Evolutionary conservation across 1,140 invertebrate species (phyloP).

Genomic region (Dreissena polymorpha): DNA sequence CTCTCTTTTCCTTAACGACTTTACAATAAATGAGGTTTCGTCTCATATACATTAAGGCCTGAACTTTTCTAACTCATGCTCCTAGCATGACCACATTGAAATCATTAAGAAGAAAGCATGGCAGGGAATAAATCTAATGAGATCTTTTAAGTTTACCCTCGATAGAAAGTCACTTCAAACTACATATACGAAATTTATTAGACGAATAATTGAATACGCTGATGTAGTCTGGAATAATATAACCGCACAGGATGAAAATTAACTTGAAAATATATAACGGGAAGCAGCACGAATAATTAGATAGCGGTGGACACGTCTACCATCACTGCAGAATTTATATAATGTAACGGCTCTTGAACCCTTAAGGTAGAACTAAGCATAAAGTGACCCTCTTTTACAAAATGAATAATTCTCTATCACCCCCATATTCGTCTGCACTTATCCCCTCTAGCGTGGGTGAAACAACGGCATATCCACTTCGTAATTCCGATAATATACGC

Average conservation of each 20-base stretch:
- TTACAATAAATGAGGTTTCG: too few relatives aligned
- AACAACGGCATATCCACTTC: background rate
- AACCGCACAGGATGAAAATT: constrained; percentile 1
- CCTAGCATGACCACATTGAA: too few relatives aligned
- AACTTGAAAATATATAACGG: constrained; percentile 38
- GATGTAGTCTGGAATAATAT: background rate
- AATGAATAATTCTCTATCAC: constrained; percentile 17
- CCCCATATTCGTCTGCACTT: constrained; percentile 7
- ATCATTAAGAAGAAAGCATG: too few relatives aligned
- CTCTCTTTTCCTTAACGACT: too few relatives aligned
- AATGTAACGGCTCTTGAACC: constrained; percentile 15
- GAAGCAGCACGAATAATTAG: constrained; percentile 38
- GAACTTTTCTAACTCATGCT: too few relatives aligned
- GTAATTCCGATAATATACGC: background rate
- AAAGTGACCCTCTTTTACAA: constrained; percentile 41
- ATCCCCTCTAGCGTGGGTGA: background rate
- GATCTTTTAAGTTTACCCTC: too few relatives aligned
- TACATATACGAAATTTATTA: too few relatives aligned
- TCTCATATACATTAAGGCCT: too few relatives aligned
- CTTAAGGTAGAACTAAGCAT: constrained; percentile 23
- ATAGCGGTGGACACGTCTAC: constrained; percentile 13
- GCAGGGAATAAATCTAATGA: too few relatives aligned
- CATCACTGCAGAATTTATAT: background rate
- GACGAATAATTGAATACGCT: too few relatives aligned
- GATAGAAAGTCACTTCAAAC: too few relatives aligned